Base-by-base conservation (phyloP, 2,113 vertebrate genomes). In the Callipepla californica region DNA sequence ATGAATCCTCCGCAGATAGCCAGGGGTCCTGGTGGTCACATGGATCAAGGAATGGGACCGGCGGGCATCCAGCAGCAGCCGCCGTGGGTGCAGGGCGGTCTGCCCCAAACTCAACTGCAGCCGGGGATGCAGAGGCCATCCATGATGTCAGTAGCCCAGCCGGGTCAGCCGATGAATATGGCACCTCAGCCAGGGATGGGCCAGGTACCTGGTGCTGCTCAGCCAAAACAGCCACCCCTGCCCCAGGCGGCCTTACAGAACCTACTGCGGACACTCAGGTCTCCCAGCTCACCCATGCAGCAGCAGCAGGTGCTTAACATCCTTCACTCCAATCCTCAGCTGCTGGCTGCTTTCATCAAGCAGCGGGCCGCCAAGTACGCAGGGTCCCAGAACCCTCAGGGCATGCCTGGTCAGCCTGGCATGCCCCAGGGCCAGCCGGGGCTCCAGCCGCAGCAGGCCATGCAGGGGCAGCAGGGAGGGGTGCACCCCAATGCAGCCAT, bases 231-330 rank as follows among this genome's bases (percentile, higher is more conserved):
- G 92, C 97, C 98, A 91, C 98, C 98, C 93, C 95, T 98, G 96
- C 98, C 98, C 85, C 98, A 98, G 94, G 98, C 98, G 2, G 98
- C 99, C 97, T 97, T 98, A 97, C 98, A 98, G 91, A 98, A 98
- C 92, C 96, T 98, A 13, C 78, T 98, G 95, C 97, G 98, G 95
- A 98, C 98, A 97, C 97, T 98, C 97, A 98, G 98, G 96, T 98
- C 98, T 96, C 98, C 98, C 94, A 98, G 98, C 95, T 98, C 98
- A 58, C 98, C 98, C 92, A 97, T 98, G 67, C 99, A 99, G 94
- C 99, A 99, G 97, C 99, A 99, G 96, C 99, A 99, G 96, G 98
- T 98, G 96, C 98, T 98, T 75, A 99, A 98, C 97, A 99, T 99
- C 95, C 98, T 99, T 55, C 99, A 99, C n/a, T 98, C 99, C 96